A percentile compares a stretch with the other conserved stretches of the same genome.
Conservation (phyloP, 1,140 invertebrate genomes). For the Hypsibius dujardini region DNA sequence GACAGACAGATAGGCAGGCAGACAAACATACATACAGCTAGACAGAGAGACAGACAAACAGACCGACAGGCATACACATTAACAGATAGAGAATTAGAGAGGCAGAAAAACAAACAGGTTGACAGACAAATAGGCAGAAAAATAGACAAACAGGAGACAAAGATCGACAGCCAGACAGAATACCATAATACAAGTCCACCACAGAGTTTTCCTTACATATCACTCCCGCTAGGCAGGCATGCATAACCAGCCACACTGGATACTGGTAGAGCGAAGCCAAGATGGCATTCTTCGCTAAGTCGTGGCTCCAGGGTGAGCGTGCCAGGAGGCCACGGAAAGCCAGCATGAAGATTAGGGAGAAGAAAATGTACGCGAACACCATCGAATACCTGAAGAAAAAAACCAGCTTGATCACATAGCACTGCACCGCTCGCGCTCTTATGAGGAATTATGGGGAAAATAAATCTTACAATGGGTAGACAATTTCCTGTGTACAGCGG, state of each 20-base stretch:
- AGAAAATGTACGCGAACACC: constrained; percentile 73
- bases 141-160: no score
- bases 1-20: neutral
- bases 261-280: constrained; percentile 88
- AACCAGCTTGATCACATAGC: constrained; percentile 20
- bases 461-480: constrained; percentile 67
- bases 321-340: constrained; percentile 51
- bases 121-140: no score
- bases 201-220: constrained; percentile 50
- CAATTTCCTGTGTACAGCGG: constrained; percentile 86
- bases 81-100: neutral
- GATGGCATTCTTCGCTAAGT: constrained; percentile 49
- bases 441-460: neutral
- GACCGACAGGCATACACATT: neutral
- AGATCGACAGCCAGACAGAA: no score
- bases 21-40: no score
- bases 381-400: constrained; percentile 63
- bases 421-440: neutral
- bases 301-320: constrained; percentile 46
- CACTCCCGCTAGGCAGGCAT: constrained; percentile 72
- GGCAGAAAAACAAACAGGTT: neutral
- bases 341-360: constrained; percentile 61
- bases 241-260: constrained; percentile 65
- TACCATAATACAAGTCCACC: no score
- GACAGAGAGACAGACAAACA: no score